Conservation (phyloP, 2,797 vertebrate species). For the Anabacerthia variegaticeps region DNA sequence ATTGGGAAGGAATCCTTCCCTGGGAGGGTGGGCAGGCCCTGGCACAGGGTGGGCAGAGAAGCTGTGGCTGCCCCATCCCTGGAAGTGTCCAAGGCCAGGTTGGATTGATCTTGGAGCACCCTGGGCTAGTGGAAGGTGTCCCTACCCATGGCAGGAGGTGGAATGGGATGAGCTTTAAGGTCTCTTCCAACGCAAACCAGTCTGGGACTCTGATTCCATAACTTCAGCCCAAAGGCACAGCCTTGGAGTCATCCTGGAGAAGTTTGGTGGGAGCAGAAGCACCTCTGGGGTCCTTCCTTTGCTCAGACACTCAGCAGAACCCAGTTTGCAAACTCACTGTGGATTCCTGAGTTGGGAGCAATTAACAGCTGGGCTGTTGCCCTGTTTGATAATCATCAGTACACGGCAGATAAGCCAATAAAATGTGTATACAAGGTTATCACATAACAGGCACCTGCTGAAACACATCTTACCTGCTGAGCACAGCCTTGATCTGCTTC, state of each 20-base stretch:
- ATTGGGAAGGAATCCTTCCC: neutral
- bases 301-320: accelerated
- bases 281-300: neutral
- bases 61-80: neutral
- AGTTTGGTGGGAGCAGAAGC: neutral
- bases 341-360: neutral
- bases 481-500: neutral
- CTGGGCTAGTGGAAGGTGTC: neutral
- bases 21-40: accelerated
- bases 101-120: neutral
- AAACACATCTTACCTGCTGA: neutral
- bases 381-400: neutral
- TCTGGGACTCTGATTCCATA: neutral
- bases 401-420: neutral
- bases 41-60: neutral
- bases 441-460: accelerated
- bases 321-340: too few species aligned
- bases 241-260: accelerated
- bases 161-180: accelerated
- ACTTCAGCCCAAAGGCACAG: neutral
- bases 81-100: neutral
- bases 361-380: neutral
- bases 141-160: neutral
- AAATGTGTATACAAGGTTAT: neutral
- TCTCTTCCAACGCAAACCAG: neutral